Base-by-base conservation (phyloP, 2,113 vertebrate species). In the Brachypteracias leptosomus region DNA sequence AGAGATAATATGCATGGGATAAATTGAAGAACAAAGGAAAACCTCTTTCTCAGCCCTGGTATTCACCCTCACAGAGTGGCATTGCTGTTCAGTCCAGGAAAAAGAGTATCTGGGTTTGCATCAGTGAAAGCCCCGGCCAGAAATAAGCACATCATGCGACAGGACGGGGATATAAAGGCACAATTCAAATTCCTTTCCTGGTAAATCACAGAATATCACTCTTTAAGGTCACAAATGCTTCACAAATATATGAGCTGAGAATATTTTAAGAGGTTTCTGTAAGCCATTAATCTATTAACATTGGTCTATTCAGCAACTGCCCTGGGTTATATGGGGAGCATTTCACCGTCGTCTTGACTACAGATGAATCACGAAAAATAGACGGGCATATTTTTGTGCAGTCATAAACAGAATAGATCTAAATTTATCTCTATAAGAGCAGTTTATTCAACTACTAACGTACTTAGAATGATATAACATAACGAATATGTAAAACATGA, bases 281-380 rank as follows among this genome's bases (percentile, higher is more conserved):
- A 65, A 91, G 42, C n/a, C 58, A 82, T 87, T 95, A 54, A 84
- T 91, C 81, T 71, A 20, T 72, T 90, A 76, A n/a, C n/a, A n/a
- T n/a, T 88, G 72, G 68, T 86, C 61, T 80, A 19, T 80, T 85
- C 59, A 78, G 57, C 15, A 47, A 57, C 59, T 51, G 68, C 61
- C 58, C 62, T 33, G 55, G 21, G 40, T 25, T 33, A 11, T 7
- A 84, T n/a, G n/a, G 55, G 55, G 68, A 7, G 2, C 35, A 40
- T 85, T 83, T 88, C 88, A 88, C 57, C 47, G 87, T 93, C 70
- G 88, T 88, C 90, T 91, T 95, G 91, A 54, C 93, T 95, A 90
- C 86, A 89, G 85, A 90, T 46, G 88, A 70, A 79, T 25, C 58
- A 35, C 16, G 55, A 93, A 79, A 95, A 96, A 94, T 24, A 88